phyloP scores from a whole-genome alignment of 2,888 invertebrate genomes.

The Allygus modestus region DNA sequence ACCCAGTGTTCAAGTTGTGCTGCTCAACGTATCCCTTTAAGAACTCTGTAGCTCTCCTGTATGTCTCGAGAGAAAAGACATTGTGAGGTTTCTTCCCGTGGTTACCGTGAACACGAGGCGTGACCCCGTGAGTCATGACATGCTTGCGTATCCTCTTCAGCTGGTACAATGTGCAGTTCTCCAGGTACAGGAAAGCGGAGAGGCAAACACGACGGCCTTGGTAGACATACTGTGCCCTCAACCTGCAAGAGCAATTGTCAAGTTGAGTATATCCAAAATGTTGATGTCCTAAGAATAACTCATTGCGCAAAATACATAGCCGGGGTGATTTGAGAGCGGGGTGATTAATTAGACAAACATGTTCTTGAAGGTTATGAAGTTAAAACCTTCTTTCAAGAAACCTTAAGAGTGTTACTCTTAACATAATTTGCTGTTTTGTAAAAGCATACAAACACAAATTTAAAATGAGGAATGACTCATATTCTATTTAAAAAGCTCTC shows the following conservation, averaged over 20 bases:
- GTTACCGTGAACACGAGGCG: conserved; percentile 87
- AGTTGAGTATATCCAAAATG: too few species aligned
- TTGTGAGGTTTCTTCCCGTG: conserved; percentile 89
- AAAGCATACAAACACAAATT: too few species aligned
- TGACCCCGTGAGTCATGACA: conserved; percentile 87
- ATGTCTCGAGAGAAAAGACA: conserved; percentile 87
- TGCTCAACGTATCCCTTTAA: conserved; percentile 84
- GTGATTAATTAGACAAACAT: too few species aligned
- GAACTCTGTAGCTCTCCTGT: conserved; percentile 87
- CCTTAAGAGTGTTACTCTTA: too few species aligned
- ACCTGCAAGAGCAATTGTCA: conserved; percentile 3
- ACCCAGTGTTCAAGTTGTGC: conserved; percentile 73
- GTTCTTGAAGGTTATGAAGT: too few species aligned
- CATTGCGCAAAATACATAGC: too few species aligned
- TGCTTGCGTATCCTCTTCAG: conserved; percentile 87
- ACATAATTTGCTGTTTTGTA: too few species aligned
- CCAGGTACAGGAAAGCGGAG: conserved; percentile 87
- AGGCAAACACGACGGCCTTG: conserved; percentile 87
- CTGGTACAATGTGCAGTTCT: conserved; percentile 89
- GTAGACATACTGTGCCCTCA: conserved; percentile 86
- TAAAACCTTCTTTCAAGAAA: too few species aligned
- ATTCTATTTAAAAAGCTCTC: too few species aligned
- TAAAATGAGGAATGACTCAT: too few species aligned
- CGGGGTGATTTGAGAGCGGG: too few species aligned
- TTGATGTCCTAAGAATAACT: too few species aligned